Base-by-base conservation (phyloP, 2,888 invertebrate genomes). In the Diaphora mendica region DNA sequence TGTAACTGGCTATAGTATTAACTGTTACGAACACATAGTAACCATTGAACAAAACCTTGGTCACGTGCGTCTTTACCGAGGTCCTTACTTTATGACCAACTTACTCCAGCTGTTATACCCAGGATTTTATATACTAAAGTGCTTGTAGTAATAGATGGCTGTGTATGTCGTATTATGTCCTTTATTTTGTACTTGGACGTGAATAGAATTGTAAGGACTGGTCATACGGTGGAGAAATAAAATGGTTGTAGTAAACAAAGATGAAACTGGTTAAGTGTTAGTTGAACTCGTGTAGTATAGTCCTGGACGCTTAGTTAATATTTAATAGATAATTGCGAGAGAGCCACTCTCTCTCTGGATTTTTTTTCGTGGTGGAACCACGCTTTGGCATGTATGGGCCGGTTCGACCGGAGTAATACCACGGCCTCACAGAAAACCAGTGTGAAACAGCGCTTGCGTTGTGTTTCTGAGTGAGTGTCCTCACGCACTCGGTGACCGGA, bases 111-210 rank as follows among this genome's bases (percentile, higher is more conserved):
- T 70, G 70, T 48, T 68, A 73, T 71, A 51, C 72, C 65, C 67
- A 74, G 77, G 82, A 80, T 82, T 84, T 83, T 83, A 83, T 84
- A 77, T 66, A 76, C 77, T 75, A 75, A 82, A 83, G 84, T 83
- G 75, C 79, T 82, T 77, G 79, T 80, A 70, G 76, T 70, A 82
- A 82, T 81, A 71, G 59, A 82, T 80, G 82, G 74, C 35, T 70
- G 76, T 70, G 76, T 75, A 83, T 82, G 67, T 74, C 33, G 66
- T 76, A 78, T 77, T 67, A 73, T 80, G 74, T 76, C 78, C 76
- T 83, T 83, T 83, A 80, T 82, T 78, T 77, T 73, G 75, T 77
- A 74, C 74, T 79, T 20, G 67, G 67, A 44, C 64, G 72, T 76
- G 72, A 42, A 64, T 70, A 23, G 68, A 76, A 76, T 76, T 55